A percentile compares a stretch with the other conserved stretches of the same genome.
Conservation (phyloP, 2,113 vertebrate genomes). For the Glaucomys volans region DNA sequence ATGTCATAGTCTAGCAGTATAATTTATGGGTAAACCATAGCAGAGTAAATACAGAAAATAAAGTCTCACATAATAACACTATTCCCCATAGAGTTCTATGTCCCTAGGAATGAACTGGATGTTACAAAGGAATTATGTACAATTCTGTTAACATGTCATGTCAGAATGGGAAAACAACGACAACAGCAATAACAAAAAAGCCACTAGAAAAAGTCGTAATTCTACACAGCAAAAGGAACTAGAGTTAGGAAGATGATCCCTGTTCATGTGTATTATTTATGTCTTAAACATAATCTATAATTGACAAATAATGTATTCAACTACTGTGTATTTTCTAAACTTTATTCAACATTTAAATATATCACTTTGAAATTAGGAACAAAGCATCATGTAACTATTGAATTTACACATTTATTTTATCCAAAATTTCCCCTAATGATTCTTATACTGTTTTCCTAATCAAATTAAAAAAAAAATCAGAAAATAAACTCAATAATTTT, state of each 20-base stretch:
- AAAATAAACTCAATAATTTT: conserved; percentile 75
- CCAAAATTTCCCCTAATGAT: conserved; percentile 76
- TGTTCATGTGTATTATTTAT: conserved; percentile 32
- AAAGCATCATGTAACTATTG: conserved; percentile 73
- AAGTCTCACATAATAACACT: conserved; percentile 36
- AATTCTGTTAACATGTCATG: conserved; percentile 64
- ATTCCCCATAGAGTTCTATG: conserved; percentile 73
- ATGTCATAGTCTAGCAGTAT: conserved; percentile 45
- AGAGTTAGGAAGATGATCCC: conserved; percentile 62
- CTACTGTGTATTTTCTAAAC: conserved; percentile 63
- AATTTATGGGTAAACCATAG: conserved; percentile 53
- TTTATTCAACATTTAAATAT: conserved; percentile 74
- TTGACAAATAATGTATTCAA: conserved; percentile 71
- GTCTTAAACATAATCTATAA: conserved; percentile 63
- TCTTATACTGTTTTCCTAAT: conserved; percentile 75
- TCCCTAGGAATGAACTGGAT: conserved; percentile 68
- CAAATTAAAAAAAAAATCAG: conserved; percentile 66
- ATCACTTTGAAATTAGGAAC: conserved; percentile 74
- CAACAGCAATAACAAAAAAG: conserved; percentile 16
- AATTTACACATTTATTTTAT: conserved; percentile 78
- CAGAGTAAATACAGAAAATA: conserved; percentile 57
- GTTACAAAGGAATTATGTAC: conserved; percentile 72
- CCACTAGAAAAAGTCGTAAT: conserved; percentile 50
- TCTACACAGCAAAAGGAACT: conserved; percentile 31
- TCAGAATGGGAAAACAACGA: conserved; percentile 54